Base-by-base conservation (phyloP, 2,888 invertebrate species). In the Acleris holmiana region DNA sequence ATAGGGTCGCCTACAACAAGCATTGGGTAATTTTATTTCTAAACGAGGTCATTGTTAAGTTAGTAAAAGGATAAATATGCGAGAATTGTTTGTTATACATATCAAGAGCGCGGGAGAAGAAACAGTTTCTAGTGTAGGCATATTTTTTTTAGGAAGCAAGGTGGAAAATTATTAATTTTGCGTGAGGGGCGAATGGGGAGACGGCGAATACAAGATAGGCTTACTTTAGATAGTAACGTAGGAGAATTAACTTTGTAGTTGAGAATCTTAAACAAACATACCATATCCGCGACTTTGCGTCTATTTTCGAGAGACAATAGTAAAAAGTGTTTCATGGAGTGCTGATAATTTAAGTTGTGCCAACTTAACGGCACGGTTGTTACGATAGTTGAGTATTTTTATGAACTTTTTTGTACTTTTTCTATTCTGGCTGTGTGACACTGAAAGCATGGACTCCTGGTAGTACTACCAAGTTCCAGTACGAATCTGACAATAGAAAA, bases 341-440 rank as follows among this genome's bases (percentile, higher is more conserved):
- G 25, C 25, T 25, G 7, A 4, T 25, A 25, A 25, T 44, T 25
- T 8, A 8, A 17, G 17, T 44, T n/a, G 40, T 6, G 6, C 13
- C 6, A 13, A 13, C 40, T 40, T 13, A 40, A 40, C 6, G 15
- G 44, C 0, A 44, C 44, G 44, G 10, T n/a, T 15, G 15, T 17
- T n/a, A 44, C 44, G 44, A 44, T 44, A 17, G 17, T 44, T 44
- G n/a, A 44, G n/a, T 44, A n/a, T 44, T 44, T 44, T 25, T 25
- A 25, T 25, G 19, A 47, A 47, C 8, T 17, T 47, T 17, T 47
- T 47, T 47, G 47, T 8, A 47, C 17, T 47, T 17, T 47, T 47
- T 47, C 47, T 6, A 47, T 17, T n/a, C 47, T 15, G 47, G 15
- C 17, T 2, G 4, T 47, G 6, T 47, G 47, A 19, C 8, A 8